Evolutionary conservation across 2,797 vertebrate species (phyloP).

Genomic region (Pteronotus mesoamericanus): DNA sequence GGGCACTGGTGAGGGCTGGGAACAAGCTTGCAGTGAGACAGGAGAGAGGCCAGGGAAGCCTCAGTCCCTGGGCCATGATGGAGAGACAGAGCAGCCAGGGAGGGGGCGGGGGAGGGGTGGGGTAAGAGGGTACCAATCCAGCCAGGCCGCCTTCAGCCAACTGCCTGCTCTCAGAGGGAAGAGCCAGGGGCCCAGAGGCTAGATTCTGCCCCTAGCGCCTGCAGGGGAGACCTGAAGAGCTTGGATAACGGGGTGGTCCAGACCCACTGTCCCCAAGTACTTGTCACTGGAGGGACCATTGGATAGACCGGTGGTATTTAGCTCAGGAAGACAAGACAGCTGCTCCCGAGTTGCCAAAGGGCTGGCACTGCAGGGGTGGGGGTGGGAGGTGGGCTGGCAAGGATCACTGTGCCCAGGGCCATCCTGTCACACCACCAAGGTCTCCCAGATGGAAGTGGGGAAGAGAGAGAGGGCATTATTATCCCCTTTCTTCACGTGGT

Average conservation of each 20-base stretch:
- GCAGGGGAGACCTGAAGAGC: background rate
- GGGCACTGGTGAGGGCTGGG: background rate
- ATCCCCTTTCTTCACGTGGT: background rate
- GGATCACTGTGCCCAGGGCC: background rate
- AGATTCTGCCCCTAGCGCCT: background rate
- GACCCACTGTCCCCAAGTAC: background rate
- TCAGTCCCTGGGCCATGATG: rapidly evolving
- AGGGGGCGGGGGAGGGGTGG: background rate
- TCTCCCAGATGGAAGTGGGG: background rate
- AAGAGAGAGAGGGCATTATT: background rate
- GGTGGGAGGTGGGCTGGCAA: rapidly evolving
- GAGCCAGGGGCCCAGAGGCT: background rate
- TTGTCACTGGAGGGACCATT: background rate
- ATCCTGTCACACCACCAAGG: background rate
- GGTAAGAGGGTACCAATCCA: background rate
- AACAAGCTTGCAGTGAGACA: background rate
- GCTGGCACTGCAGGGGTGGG: rapidly evolving
- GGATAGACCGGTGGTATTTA: background rate
- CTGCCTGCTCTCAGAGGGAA: background rate
- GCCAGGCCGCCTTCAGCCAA: background rate
- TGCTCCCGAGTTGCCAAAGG: background rate
- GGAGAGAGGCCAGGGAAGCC: background rate
- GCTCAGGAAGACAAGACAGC: background rate
- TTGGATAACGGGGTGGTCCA: background rate
- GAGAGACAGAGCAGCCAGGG: background rate